These are phyloP conservation scores for Euphysa ruthae DNA, from an alignment of 30 jellyfish, hydroid and myxozoan species.

Conservation along the genomic window DNA sequence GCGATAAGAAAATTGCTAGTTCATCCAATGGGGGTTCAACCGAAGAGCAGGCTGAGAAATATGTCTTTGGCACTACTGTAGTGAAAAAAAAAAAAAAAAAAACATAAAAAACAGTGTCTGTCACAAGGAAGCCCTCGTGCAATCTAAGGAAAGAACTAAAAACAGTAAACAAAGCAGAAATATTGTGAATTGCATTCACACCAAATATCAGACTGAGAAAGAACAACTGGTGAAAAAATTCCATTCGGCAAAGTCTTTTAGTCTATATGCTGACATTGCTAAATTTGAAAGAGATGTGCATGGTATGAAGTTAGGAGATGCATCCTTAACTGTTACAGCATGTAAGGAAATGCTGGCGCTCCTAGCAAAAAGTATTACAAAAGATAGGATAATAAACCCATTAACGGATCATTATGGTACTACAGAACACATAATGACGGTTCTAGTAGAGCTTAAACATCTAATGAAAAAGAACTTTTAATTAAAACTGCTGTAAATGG, in stretches of 20 bases:
- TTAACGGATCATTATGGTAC: conserved; percentile 10
- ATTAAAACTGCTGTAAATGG: conserved; percentile 20
- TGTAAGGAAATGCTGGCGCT: conserved; percentile 3
- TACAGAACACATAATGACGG: conserved; percentile 21
- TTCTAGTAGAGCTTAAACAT: conserved; percentile 11
- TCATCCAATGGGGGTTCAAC: too few species aligned
- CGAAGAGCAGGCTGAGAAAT: too few species aligned
- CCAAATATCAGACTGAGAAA: too few species aligned
- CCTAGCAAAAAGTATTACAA: conserved; percentile 1
- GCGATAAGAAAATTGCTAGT: too few species aligned
- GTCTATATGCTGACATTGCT: background rate
- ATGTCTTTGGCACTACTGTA: too few species aligned
- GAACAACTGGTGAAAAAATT: too few species aligned
- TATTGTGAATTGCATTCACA: too few species aligned
- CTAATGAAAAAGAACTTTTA: conserved; percentile 16
- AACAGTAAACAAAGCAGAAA: too few species aligned
- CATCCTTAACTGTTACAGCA: background rate
- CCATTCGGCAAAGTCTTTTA: background rate
- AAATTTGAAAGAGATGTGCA: conserved; percentile 12
- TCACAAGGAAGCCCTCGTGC: too few species aligned
- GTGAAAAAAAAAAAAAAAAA: too few species aligned
- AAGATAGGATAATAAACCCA: conserved; percentile 11
- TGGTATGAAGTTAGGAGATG: background rate
- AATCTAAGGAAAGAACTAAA: too few species aligned
- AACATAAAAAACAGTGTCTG: too few species aligned